These are phyloP conservation scores for Acronicta aceris DNA, from an alignment of 2,888 invertebrate species.

Conservation along the genomic window DNA sequence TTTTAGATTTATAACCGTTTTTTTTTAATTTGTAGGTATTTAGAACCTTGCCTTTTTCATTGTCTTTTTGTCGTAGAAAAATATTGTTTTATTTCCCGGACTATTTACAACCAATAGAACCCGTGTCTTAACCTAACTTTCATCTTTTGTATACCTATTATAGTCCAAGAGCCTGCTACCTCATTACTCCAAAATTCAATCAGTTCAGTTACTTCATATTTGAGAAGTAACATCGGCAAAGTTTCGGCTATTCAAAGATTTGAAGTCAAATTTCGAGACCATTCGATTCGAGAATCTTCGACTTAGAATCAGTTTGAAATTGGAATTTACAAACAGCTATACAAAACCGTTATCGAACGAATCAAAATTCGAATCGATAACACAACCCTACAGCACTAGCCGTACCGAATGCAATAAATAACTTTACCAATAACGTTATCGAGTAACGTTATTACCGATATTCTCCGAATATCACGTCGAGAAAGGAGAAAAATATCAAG, in stretches of 20 bases:
- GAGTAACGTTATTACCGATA: slow-evolving; percentile 20
- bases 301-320: slow-evolving; percentile 19
- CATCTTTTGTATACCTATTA: slow-evolving; percentile 34
- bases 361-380: slow-evolving; percentile 23
- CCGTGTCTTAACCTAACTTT: slow-evolving; percentile 20
- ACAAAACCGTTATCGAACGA: slow-evolving; percentile 1
- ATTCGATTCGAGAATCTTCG: slow-evolving; percentile 14
- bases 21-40: slow-evolving; percentile 15
- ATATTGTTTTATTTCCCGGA: slow-evolving; percentile 35
- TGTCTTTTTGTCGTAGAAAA: slow-evolving; percentile 55
- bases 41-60: slow-evolving; percentile 13
- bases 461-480: slow-evolving; percentile 18
- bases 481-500: slow-evolving; percentile 20
- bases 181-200: slow-evolving; percentile 36
- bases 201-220: slow-evolving; percentile 41
- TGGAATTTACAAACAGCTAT: background rate
- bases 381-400: slow-evolving; percentile 6
- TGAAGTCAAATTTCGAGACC: slow-evolving; percentile 25
- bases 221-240: slow-evolving; percentile 45
- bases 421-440: slow-evolving; percentile 9
- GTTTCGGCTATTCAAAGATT: slow-evolving; percentile 47
- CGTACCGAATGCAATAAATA: slow-evolving; percentile 9
- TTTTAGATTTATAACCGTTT: slow-evolving; percentile 13
- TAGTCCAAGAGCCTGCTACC: slow-evolving; percentile 45
- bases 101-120: slow-evolving; percentile 35